phyloP scores from a whole-genome alignment of 2,113 vertebrate species.

The Aegithalos caudatus region DNA sequence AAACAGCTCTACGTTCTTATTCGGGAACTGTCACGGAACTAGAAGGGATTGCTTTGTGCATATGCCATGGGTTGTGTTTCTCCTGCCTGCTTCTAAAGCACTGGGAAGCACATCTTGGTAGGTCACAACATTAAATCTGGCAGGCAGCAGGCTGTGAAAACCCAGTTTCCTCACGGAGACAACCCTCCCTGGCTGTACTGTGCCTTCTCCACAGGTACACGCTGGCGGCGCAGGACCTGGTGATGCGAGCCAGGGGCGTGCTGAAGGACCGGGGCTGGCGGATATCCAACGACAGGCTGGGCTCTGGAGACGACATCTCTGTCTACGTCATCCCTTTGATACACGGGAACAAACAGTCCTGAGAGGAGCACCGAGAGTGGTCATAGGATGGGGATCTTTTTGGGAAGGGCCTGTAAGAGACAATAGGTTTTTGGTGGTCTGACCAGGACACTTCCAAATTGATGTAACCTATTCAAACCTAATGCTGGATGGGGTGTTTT shows the following conservation, averaged over 20 bases:
- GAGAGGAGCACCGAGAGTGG: conserved; percentile 24
- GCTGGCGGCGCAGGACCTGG: conserved; percentile 92
- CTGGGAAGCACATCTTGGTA: background rate
- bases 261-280: conserved; percentile 96
- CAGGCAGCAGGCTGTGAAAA: background rate
- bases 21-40: background rate
- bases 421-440: background rate
- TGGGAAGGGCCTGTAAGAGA: conserved; percentile 31
- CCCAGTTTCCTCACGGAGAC: accelerated
- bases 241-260: conserved; percentile 92
- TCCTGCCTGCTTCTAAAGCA: background rate
- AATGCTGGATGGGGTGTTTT: conserved; percentile 40
- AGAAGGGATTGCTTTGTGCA: background rate
- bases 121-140: background rate
- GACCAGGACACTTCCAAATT: conserved; percentile 8
- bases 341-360: conserved; percentile 85
- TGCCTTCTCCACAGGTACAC: conserved; percentile 85
- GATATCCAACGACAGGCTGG: conserved; percentile 90
- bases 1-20: background rate
- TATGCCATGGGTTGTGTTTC: background rate
- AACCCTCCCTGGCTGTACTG: background rate
- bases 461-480: conserved; percentile 33
- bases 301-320: conserved; percentile 96
- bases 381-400: background rate
- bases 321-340: conserved; percentile 94